These are phyloP conservation scores for Aplodontia rufa DNA, from an alignment of 2,113 vertebrate species.

Conservation along the genomic window DNA sequence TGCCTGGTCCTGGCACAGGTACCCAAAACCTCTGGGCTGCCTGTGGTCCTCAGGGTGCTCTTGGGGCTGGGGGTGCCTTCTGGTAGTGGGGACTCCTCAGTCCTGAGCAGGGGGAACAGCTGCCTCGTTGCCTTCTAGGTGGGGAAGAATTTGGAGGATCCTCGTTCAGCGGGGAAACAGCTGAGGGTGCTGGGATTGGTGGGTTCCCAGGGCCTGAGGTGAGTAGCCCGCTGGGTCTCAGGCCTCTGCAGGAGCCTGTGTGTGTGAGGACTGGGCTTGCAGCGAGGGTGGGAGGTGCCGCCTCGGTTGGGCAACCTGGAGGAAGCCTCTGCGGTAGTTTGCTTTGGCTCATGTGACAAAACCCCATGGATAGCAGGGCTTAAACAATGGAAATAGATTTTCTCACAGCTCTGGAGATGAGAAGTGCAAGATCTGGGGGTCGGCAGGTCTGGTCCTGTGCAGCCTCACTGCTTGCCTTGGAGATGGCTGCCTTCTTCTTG, in stretches of 20 bases:
- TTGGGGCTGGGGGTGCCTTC: not conserved
- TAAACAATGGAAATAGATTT: not conserved
- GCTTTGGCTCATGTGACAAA: not conserved
- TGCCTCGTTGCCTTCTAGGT: slow-evolving; percentile 32
- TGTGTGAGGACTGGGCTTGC: not conserved
- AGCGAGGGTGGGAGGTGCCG: not conserved
- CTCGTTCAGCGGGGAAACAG: accelerated
- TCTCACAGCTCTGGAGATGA: not conserved
- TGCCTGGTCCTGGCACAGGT: slow-evolving; percentile 80
- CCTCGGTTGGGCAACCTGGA: accelerated
- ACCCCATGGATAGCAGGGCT: accelerated
- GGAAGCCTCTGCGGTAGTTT: not conserved
- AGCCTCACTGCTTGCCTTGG: not conserved
- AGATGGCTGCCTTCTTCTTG: accelerated
- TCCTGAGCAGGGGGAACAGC: not conserved
- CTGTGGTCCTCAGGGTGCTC: not conserved
- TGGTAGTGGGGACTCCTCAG: not conserved
- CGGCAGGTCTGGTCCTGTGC: too few species aligned
- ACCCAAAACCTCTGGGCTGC: not conserved
- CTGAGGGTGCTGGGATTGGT: not conserved
- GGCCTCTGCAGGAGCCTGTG: not conserved
- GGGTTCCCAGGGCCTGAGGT: slow-evolving; percentile 30
- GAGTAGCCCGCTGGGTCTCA: not conserved
- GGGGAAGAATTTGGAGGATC: not conserved
- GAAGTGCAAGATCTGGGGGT: not conserved